phyloP scores from a whole-genome alignment of 2,888 invertebrate species.

The Lepidonotus clava region DNA sequence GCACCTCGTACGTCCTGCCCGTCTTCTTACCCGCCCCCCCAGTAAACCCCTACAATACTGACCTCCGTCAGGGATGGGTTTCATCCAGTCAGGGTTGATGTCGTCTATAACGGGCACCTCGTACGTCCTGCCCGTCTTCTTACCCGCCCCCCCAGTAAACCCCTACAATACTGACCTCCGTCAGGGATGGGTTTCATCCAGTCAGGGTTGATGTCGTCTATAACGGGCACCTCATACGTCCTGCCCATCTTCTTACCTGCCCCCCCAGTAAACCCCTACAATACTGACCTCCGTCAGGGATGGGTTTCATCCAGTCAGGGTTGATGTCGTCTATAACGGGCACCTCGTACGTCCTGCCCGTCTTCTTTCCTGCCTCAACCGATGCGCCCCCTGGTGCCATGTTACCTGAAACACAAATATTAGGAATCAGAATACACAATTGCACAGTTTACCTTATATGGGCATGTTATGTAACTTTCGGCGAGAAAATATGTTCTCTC shows the following conservation, averaged over 20 bases:
- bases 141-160: neutral
- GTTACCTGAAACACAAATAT: conserved; percentile 2
- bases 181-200: too few species aligned
- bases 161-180: too few species aligned
- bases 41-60: too few species aligned
- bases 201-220: too few species aligned
- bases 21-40: neutral
- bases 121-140: neutral
- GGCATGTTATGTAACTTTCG: too few species aligned
- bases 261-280: too few species aligned
- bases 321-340: conserved; percentile 60
- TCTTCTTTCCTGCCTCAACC: neutral
- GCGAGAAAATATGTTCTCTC: too few species aligned
- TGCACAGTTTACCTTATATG: neutral
- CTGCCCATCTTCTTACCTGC: too few species aligned
- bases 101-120: conserved; percentile 54
- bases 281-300: conserved; percentile 61
- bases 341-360: neutral
- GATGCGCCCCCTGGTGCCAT: neutral
- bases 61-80: conserved; percentile 64
- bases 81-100: conserved; percentile 61
- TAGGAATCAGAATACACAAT: neutral
- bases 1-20: neutral
- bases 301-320: conserved; percentile 61
- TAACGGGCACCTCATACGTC: too few species aligned